Evolutionary conservation across 2,888 invertebrate species (phyloP).

Genomic region (Dryobotodes eremita): DNA sequence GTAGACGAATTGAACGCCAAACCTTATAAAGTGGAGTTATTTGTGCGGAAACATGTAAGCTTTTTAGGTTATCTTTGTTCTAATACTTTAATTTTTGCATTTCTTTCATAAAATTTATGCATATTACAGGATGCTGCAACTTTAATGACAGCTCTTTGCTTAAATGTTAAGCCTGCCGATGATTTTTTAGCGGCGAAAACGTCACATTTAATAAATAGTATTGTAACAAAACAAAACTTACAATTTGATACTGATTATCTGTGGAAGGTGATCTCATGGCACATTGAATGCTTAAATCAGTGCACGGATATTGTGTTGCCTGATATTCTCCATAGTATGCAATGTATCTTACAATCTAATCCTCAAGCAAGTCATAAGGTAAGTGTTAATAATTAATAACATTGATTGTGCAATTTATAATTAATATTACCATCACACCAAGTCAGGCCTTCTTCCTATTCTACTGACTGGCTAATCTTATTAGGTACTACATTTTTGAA

Average conservation of each 20-base stretch:
- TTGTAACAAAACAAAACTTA: conserved; percentile 90
- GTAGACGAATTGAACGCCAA: conserved; percentile 92
- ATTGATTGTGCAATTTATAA: neutral
- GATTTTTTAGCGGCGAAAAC: conserved; percentile 90
- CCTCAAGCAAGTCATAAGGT: conserved; percentile 80
- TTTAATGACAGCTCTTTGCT: conserved; percentile 80
- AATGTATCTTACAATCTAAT: conserved; percentile 81
- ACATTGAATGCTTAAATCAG: conserved; percentile 82
- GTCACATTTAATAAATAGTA: conserved; percentile 90
- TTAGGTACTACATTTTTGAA: neutral
- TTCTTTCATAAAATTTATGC: neutral
- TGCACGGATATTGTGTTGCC: conserved; percentile 84
- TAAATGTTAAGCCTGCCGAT: conserved; percentile 86
- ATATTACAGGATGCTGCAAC: conserved; percentile 80
- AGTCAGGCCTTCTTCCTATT: neutral
- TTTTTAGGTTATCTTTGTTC: conserved; percentile 62
- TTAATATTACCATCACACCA: neutral
- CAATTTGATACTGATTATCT: conserved; percentile 79
- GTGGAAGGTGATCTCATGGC: conserved; percentile 84
- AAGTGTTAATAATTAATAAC: conserved; percentile 16
- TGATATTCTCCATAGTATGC: conserved; percentile 86
- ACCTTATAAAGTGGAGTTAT: conserved; percentile 89
- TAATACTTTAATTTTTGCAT: neutral
- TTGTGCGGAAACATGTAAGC: conserved; percentile 87
- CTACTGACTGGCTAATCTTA: neutral